Conservation (phyloP, 1,140 invertebrate species). For the Venturia canescens region DNA sequence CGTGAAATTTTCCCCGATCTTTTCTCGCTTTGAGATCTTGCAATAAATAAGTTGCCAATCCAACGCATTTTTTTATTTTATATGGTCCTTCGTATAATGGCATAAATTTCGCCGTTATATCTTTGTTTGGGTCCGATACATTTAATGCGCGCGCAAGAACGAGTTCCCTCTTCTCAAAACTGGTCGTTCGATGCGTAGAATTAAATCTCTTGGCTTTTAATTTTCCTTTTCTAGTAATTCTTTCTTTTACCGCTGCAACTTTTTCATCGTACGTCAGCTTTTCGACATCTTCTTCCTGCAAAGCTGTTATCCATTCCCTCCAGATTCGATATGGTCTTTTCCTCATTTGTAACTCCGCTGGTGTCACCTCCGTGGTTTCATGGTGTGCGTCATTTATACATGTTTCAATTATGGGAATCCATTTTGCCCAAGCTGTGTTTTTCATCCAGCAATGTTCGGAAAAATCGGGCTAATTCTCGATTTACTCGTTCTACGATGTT, state of each 20-base stretch:
- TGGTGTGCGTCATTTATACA: constrained; percentile 45
- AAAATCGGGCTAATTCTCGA: too few species aligned
- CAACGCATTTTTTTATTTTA: not conserved
- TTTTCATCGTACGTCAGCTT: not conserved
- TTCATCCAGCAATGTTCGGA: not conserved
- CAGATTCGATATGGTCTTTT: constrained; percentile 31
- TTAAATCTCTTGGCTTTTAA: constrained; percentile 36
- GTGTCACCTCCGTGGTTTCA: constrained; percentile 25
- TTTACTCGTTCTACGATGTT: too few species aligned
- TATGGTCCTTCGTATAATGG: constrained; percentile 25
- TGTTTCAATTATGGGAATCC: too few species aligned
- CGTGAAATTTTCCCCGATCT: constrained; percentile 16
- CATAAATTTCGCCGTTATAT: constrained; percentile 27
- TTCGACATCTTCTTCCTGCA: not conserved
- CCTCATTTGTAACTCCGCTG: constrained; percentile 16
- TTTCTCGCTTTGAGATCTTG: not conserved
- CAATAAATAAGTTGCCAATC: constrained; percentile 6
- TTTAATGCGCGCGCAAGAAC: constrained; percentile 19
- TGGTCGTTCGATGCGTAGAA: not conserved
- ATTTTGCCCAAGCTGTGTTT: constrained; percentile 33
- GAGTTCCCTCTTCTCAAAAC: not conserved
- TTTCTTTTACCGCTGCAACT: not conserved
- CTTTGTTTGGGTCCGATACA: constrained; percentile 6
- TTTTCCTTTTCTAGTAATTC: constrained; percentile 21
- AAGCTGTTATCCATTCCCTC: not conserved